Base-by-base conservation (phyloP, 2,113 vertebrate genomes). In the Gallinago media region DNA sequence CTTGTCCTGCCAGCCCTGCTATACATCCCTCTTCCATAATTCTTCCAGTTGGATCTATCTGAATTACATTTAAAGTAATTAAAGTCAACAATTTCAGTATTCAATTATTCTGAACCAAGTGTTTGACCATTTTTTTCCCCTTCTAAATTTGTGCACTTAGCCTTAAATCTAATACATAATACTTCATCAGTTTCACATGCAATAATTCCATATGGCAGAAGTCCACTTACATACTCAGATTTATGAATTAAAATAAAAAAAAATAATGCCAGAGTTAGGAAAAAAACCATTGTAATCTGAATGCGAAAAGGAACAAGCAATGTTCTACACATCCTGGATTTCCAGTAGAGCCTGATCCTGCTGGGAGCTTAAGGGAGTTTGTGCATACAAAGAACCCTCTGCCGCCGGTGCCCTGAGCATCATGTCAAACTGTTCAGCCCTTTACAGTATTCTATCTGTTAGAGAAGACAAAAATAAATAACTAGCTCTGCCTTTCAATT, bases 51-150 rank as follows among this genome's bases (percentile, higher is more conserved):
- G 36, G n/a, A 73, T 68, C 56, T 90, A 72, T 94, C 49, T 12
- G 23, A 82, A 82, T 86, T 82, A 75, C 44, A 93, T 85, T 87
- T 94, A 44, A 76, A 93, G 66, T 89, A 94, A 68, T 93, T 85
- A 88, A 44, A 84, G 61, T 63, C 74, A 82, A 96, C 70, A 68
- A 88, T 80, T 96, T 95, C 20, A 94, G 85, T 88, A 96, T 54
- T 66, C 47, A 58, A 68, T 79, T 94, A 88, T 26, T 95, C 93
- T 55, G 56, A 81, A 86, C 32, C 47, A 44, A 88, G 36, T 8
- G 38, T 89, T 91, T 55, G 47, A 56, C 44, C 46, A 72, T 76
- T 82, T 82, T 80, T 34, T 73, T 47, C 32, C 32, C 22, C 25
- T 77, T 75, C 67, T 89, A 47, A 78, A 89, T 80, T 23, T 89